Base-by-base conservation (phyloP, 2,797 vertebrate genomes). In the Danio aesculapii region DNA sequence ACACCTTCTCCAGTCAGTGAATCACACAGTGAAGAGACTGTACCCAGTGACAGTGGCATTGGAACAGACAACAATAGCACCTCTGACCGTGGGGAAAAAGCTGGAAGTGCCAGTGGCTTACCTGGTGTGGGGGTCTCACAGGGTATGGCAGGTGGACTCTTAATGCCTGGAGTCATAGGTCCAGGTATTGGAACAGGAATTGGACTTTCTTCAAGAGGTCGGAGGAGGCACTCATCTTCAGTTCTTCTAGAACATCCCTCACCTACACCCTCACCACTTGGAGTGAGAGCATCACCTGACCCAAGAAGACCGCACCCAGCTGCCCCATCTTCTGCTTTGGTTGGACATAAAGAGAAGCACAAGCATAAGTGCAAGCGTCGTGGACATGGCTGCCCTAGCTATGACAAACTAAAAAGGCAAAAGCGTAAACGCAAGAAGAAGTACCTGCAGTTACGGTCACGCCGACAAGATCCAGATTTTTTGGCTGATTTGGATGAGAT, bases 381-480 rank as follows among this genome's bases (percentile, higher is more conserved):
- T 68, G 92, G 90, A 79, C 98, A 98, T 8, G 96, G 97, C 52
- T 98, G 96, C 86, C 95, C 97, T 6, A 96, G 95, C 75, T 99
- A 98, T 0, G 98, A 99, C 90, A 99, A 98, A 87, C 91, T 98
- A 63, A 99, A 99, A 92, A 94, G 97, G 78, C 98, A 98, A 90
- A 99, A 99, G 89, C 91, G 98, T 68, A 99, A 99, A 93, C 95
- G 98, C 85, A 98, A 98, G 94, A 99, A 98, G 97, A 99, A 99
- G 87, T 98, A 98, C 68, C 92, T 98, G 7, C 97, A 97, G 82
- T 90, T 99, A 7, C 94, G 97, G 3, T 95, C 95, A 2, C 87
- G 94, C 5, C 91, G 97, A 47, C 97, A 97, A 68, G 98, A 99
- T 89, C 98, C 98, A 0, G 96, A 97, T 77, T 99, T 99, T 85